Conservation (phyloP, 2,888 invertebrate genomes). For the Crioceris asparagi region DNA sequence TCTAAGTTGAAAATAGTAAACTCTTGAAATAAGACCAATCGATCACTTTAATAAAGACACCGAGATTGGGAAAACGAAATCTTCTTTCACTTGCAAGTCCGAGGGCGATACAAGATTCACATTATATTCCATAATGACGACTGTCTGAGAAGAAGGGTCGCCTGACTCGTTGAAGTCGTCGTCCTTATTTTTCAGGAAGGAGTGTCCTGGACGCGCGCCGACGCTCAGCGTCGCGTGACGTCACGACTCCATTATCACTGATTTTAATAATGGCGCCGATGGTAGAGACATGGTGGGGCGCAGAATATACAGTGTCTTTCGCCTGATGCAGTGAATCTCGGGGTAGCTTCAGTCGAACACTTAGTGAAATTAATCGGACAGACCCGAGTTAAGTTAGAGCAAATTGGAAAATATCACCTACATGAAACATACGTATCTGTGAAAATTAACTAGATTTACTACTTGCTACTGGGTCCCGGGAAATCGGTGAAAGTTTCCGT, state of each 20-base stretch:
- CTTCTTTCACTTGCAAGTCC: no score
- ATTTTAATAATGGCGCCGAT: slow-evolving; percentile 42
- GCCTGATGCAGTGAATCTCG: slow-evolving; percentile 33
- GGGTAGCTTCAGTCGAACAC: slow-evolving; percentile 33
- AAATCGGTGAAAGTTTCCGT: slow-evolving; percentile 12
- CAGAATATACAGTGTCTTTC: slow-evolving; percentile 21
- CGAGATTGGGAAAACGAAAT: no score
- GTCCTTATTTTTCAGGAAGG: slow-evolving; percentile 23
- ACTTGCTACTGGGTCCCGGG: slow-evolving; percentile 3
- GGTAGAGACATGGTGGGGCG: slow-evolving; percentile 17
- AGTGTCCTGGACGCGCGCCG: slow-evolving; percentile 34
- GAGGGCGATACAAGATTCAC: no score
- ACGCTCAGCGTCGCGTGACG: slow-evolving; percentile 37
- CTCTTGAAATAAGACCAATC: no score
- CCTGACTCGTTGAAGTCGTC: neutral
- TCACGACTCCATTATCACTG: slow-evolving; percentile 39
- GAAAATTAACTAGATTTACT: slow-evolving; percentile 22
- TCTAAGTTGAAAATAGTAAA: no score
- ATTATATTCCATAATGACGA: no score
- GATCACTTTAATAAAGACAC: no score
- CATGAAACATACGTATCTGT: slow-evolving; percentile 26
- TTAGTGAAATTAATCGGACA: slow-evolving; percentile 37
- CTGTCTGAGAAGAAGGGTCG: neutral
- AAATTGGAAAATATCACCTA: slow-evolving; percentile 36
- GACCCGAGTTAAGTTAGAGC: slow-evolving; percentile 27